Evolutionary conservation across 1,140 invertebrate species (phyloP).

Genomic region (Frieseomelitta varia): DNA sequence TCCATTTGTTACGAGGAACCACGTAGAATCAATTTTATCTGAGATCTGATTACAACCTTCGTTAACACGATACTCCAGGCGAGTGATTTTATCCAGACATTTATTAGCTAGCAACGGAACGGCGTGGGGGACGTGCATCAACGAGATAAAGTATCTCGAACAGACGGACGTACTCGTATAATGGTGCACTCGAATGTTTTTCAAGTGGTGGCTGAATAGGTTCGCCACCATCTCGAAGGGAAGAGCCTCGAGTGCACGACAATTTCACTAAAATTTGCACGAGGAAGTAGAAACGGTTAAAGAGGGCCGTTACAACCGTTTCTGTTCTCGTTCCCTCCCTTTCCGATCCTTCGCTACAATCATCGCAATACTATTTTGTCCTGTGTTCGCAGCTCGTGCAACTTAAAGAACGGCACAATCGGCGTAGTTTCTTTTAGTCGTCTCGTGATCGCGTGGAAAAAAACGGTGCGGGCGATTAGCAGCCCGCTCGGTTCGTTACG

Average conservation of each 20-base stretch:
- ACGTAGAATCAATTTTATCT: background rate
- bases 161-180: conserved; percentile 38
- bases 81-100: conserved; percentile 4
- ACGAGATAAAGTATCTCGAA: conserved; percentile 32
- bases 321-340: background rate
- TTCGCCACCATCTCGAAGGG: conserved; percentile 46
- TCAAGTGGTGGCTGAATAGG: conserved; percentile 23
- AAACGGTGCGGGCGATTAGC: conserved; percentile 37
- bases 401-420: conserved; percentile 19
- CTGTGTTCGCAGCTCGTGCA: background rate
- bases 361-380: conserved; percentile 9
- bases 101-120: background rate
- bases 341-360: background rate
- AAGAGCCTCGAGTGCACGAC: conserved; percentile 40
- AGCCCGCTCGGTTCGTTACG: conserved; percentile 36
- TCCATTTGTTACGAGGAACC: too few relatives aligned
- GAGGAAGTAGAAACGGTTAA: conserved; percentile 36
- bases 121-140: conserved; percentile 3
- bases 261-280: conserved; percentile 54
- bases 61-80: conserved; percentile 11
- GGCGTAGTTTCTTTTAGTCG: conserved; percentile 21
- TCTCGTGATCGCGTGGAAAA: conserved; percentile 25
- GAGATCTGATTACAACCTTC: background rate
- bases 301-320: conserved; percentile 21
- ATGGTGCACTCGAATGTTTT: conserved; percentile 44